Percentiles rank a stretch among this genome's conserved stretches.
Conservation (phyloP, 2,797 vertebrate species). For the Lateolabrax maculatus region DNA sequence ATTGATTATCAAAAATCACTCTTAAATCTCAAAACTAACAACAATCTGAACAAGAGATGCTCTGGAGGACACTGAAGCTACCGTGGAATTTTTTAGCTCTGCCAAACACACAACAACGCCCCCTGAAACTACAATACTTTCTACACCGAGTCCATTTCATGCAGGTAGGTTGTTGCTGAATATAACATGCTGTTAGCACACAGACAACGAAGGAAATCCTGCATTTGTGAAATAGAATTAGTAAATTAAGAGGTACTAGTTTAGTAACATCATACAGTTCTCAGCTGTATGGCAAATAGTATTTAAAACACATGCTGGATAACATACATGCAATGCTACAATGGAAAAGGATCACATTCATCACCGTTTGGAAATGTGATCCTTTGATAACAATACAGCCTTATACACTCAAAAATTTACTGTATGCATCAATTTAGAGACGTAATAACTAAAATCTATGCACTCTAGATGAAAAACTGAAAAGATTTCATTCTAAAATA, state of each 20-base stretch:
- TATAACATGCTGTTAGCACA: conserved; percentile 73
- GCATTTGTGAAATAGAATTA: conserved; percentile 37
- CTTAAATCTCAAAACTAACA: conserved; percentile 15
- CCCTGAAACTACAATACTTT: background rate
- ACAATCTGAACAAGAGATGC: conserved; percentile 23
- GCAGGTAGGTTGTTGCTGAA: conserved; percentile 58
- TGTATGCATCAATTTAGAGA: background rate
- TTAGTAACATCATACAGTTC: conserved; percentile 55
- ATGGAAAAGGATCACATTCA: conserved; percentile 46
- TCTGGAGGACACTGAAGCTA: conserved; percentile 25
- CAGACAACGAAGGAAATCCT: conserved; percentile 29
- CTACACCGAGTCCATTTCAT: conserved; percentile 49
- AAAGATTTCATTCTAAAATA: background rate
- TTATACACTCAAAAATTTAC: conserved; percentile 15
- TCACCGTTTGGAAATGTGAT: conserved; percentile 27
- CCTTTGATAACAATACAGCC: conserved; percentile 27
- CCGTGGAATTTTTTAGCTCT: conserved; percentile 52
- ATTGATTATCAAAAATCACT: conserved; percentile 32
- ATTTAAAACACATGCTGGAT: conserved; percentile 69
- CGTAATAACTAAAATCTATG: too few species aligned
- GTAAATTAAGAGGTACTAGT: conserved; percentile 36
- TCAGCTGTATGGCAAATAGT: conserved; percentile 46
- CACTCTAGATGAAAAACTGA: conserved; percentile 2
- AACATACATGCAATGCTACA: conserved; percentile 68
- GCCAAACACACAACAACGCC: conserved; percentile 49